phyloP scores from a whole-genome alignment of 2,888 invertebrate species.

The Lithophane socia region DNA sequence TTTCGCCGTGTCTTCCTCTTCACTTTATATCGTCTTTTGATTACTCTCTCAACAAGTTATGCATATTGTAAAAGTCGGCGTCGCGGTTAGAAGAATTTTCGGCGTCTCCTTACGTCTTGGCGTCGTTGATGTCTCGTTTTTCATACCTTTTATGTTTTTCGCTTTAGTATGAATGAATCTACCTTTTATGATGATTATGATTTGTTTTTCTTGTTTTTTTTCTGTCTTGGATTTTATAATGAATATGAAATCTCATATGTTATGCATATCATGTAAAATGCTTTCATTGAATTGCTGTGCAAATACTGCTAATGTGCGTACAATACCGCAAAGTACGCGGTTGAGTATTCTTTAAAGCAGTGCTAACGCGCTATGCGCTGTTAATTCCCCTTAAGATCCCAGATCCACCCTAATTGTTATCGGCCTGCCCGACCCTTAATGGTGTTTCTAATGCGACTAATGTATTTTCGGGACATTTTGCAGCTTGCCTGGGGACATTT shows the following conservation, averaged over 20 bases:
- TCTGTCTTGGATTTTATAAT: conserved; percentile 56
- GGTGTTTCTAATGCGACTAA: conserved; percentile 90
- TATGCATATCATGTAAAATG: conserved; percentile 10
- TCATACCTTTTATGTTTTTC: conserved; percentile 82
- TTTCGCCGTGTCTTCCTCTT: conserved; percentile 88
- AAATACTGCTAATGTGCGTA: conserved; percentile 17
- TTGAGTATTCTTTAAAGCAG: conserved; percentile 79
- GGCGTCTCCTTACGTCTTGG: conserved; percentile 82
- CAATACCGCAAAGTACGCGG: conserved; percentile 29
- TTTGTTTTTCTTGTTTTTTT: conserved; percentile 69
- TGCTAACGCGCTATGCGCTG: conserved; percentile 83
- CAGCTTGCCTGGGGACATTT: conserved; percentile 89
- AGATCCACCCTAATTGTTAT: conserved; percentile 90
- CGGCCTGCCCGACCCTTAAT: conserved; percentile 87
- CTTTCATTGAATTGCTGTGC: background rate
- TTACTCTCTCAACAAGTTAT: conserved; percentile 90
- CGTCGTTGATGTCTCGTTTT: conserved; percentile 83
- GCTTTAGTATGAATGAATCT: conserved; percentile 84
- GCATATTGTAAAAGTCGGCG: conserved; percentile 88
- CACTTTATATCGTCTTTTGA: conserved; percentile 90
- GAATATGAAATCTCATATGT: conserved; percentile 33
- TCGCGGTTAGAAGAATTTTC: conserved; percentile 83
- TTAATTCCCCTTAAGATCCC: conserved; percentile 88
- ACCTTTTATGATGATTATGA: conserved; percentile 78
- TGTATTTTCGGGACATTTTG: conserved; percentile 90